A percentile compares a stretch with the other conserved stretches of the same genome.
Conservation (phyloP, 2,797 vertebrate species). For the Etheostoma perlongum region DNA sequence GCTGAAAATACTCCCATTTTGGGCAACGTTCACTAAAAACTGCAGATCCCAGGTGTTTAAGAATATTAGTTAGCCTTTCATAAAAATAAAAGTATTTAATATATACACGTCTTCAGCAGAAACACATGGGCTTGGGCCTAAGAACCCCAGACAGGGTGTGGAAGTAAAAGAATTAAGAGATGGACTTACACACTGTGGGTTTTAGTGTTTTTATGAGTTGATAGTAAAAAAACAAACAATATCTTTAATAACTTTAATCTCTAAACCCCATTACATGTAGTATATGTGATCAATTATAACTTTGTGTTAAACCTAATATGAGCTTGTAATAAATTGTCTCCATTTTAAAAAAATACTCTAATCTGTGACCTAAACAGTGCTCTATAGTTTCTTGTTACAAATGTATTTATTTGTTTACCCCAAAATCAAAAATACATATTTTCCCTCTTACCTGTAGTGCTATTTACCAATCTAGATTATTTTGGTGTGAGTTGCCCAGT, state of each 20-base stretch:
- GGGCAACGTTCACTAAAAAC: neutral
- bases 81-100: neutral
- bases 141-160: neutral
- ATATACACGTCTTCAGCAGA: neutral
- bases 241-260: neutral
- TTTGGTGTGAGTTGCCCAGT: too few relatives aligned
- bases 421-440: too few relatives aligned
- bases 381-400: slow-evolving; percentile 8
- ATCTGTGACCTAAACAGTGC: neutral
- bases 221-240: neutral
- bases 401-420: neutral
- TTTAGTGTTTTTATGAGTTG: neutral
- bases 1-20: neutral
- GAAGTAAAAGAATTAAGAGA: neutral
- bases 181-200: too few relatives aligned
- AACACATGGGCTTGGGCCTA: neutral
- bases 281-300: neutral
- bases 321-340: neutral
- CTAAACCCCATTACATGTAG: neutral
- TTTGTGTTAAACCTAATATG: neutral
- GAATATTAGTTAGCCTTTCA: neutral
- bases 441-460: too few relatives aligned
- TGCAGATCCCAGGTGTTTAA: too few relatives aligned
- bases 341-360: neutral
- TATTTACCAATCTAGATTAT: too few relatives aligned